Conservation (phyloP, 2,888 invertebrate genomes). For the Plutella xylostella region DNA sequence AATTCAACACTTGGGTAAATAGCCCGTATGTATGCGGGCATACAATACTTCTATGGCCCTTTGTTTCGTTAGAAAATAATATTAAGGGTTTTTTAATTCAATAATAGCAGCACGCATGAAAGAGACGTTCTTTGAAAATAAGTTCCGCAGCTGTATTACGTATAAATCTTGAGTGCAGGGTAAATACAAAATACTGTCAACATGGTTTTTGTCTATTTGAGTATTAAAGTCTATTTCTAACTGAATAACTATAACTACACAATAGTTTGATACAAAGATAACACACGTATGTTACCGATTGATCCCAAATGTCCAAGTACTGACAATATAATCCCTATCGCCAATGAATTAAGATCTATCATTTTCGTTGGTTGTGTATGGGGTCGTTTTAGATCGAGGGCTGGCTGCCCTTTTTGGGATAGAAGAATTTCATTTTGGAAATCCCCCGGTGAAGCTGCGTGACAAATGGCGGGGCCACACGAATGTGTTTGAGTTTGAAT, state of each 20-base stretch:
- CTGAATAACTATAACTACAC: no score
- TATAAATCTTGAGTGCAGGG: slow-evolving; percentile 41
- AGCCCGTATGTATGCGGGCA: slow-evolving; percentile 22
- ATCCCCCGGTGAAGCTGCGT: slow-evolving; percentile 41
- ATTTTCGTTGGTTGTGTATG: no score
- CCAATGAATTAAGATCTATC: no score
- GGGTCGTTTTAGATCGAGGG: not conserved
- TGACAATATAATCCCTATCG: no score
- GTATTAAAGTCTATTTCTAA: slow-evolving; percentile 25
- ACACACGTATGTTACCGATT: slow-evolving; percentile 29
- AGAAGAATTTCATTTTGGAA: slow-evolving; percentile 49
- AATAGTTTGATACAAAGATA: slow-evolving; percentile 50
- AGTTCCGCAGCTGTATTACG: slow-evolving; percentile 31
- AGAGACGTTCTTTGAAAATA: no score
- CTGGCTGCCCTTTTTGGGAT: slow-evolving; percentile 14
- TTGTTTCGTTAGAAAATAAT: not conserved
- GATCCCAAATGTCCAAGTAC: no score
- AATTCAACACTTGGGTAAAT: slow-evolving; percentile 44
- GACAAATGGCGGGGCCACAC: not conserved
- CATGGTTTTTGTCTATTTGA: slow-evolving; percentile 39
- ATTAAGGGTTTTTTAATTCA: not conserved
- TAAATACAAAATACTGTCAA: slow-evolving; percentile 49
- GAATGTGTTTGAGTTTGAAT: not conserved
- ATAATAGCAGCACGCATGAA: not conserved
- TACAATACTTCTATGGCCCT: not conserved